Base-by-base conservation (phyloP, 1,140 invertebrate species). In the Drosophila littoralis region DNA sequence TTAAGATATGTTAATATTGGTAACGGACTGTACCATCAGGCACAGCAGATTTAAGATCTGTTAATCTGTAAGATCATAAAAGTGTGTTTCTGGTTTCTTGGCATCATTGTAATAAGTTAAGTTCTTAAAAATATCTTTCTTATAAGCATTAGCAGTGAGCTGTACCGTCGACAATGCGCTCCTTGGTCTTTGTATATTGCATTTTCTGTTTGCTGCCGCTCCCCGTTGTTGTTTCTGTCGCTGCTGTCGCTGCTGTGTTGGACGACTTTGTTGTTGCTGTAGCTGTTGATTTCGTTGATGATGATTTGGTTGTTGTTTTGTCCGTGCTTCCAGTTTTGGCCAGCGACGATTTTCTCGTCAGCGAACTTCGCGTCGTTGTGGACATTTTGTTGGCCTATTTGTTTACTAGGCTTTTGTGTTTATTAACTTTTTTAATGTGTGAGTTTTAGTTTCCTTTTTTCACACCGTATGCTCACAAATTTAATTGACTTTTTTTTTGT, bases 141-240 rank as follows among this genome's bases (percentile, higher is more conserved):
- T 15, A 36, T 52, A 13, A 5, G 8, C 7, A 32, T 32, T 54
- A 32, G 10, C 36, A 33, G 46, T 13, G 43, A 13, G 42, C 52
- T 50, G 50, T 89, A 96, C 94, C 90, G 60, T 85, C 86, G 52
- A 85, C 82, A 50, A 91, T 89, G 36, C 90, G 90, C 55, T 91
- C 90, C 71, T 46, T 91, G 40, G 90, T 91, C 42, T 88, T 91
- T 77, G 90, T 66, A 43, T 91, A 91, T 74, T 89, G 88, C 77
- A 90, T 91, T 78, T 90, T 90, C 75, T 84, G 83, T 90, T 81
- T 91, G 65, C 57, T 90, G 36, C 83, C 83, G 52, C 54, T 77
- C 58, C 68, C 63, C 46, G 69, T 73, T 40, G 69, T 73, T 40
- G 74, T 33, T 28, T 71, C 58, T 68, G 67, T 13, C 32, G 69